These are phyloP conservation scores for Oriolus oriolus DNA, from an alignment of 2,113 vertebrate genomes.

Conservation along the genomic window DNA sequence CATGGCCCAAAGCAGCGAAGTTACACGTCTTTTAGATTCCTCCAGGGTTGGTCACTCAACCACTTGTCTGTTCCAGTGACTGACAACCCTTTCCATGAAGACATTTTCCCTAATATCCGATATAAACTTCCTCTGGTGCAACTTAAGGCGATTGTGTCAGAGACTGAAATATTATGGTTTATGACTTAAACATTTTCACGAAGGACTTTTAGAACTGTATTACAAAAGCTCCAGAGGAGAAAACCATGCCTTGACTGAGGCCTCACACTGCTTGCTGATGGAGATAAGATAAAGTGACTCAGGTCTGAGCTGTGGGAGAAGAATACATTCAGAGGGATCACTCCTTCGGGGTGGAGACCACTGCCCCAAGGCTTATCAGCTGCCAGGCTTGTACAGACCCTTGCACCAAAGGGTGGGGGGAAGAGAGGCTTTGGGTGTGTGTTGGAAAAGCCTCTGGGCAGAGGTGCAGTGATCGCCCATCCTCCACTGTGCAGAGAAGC, in stretches of 20 bases:
- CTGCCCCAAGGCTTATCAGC: background rate
- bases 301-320: background rate
- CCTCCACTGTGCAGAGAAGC: background rate
- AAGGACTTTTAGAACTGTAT: background rate
- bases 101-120: background rate
- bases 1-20: background rate
- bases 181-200: background rate
- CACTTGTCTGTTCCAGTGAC: background rate
- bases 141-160: rapidly evolving
- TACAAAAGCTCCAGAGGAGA: background rate
- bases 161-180: background rate
- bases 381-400: background rate
- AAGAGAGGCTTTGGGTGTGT: background rate
- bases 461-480: background rate
- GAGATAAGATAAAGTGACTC: background rate
- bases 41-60: background rate
- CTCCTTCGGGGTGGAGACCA: background rate
- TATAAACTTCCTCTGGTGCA: background rate
- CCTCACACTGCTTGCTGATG: background rate
- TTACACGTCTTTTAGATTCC: background rate
- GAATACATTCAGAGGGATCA: background rate
- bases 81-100: background rate
- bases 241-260: background rate
- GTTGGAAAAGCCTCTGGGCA: background rate
- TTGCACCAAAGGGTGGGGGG: background rate